Evolutionary conservation across 2,113 vertebrate genomes (phyloP).

Genomic region (Rissa tridactyla): DNA sequence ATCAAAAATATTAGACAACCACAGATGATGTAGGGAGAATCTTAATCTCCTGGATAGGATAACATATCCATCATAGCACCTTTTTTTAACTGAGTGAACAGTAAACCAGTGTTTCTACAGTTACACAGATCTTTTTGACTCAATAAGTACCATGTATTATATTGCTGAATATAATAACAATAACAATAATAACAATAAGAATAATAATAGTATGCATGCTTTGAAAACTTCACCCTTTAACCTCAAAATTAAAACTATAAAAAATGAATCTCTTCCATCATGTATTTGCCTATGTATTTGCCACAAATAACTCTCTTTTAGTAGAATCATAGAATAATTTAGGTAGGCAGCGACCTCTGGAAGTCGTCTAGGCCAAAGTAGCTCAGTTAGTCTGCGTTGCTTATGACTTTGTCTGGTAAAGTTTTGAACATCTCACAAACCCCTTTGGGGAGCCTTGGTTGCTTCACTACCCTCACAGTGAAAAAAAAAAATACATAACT

Average conservation of each 20-base stretch:
- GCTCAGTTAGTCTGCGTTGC: not conserved
- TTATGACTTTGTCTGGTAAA: not conserved
- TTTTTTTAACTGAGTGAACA: not conserved
- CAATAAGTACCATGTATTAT: not conserved
- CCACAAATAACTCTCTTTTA: not conserved
- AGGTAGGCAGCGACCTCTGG: not conserved
- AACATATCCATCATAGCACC: not conserved
- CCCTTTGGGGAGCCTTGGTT: not conserved
- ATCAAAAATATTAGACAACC: not conserved
- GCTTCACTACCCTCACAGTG: not conserved
- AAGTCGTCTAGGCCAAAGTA: not conserved
- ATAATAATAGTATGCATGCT: not conserved
- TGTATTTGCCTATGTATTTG: not conserved
- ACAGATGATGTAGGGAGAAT: not conserved
- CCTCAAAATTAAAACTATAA: not conserved
- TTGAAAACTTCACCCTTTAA: not conserved
- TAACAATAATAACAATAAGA: not conserved
- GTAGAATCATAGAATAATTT: not conserved
- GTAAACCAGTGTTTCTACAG: not conserved
- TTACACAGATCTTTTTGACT: not conserved
- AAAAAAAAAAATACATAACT: not conserved
- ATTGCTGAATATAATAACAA: not conserved
- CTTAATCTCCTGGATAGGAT: not conserved
- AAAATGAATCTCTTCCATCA: not conserved
- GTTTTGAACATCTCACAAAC: not conserved